phyloP scores from a whole-genome alignment of 64 coral and sea anemone genomes.

The Stichodactyla helianthus region DNA sequence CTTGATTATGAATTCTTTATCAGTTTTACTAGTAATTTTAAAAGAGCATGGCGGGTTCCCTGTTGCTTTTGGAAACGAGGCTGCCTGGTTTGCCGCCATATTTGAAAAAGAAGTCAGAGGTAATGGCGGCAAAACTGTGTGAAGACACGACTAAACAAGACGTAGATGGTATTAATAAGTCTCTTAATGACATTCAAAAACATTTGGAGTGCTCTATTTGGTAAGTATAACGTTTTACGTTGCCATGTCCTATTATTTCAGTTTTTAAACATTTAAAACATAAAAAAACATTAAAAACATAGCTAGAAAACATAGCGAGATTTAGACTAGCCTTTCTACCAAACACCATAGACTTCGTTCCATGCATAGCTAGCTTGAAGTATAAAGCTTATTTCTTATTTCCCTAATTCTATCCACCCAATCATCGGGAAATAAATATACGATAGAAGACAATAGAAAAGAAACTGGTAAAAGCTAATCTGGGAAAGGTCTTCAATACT shows the following conservation, averaged over 20 bases:
- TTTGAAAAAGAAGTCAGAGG: neutral
- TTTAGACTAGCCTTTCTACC: too few species aligned
- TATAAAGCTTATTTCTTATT: too few species aligned
- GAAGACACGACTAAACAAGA: neutral
- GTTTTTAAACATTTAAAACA: too few species aligned
- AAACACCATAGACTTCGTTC: too few species aligned
- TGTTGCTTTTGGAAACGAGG: neutral
- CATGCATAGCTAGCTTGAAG: too few species aligned
- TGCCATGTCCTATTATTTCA: neutral
- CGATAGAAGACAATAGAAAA: too few species aligned
- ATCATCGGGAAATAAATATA: too few species aligned
- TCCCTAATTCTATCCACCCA: too few species aligned
- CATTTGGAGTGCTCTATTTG: constrained; percentile 7
- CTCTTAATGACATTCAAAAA: neutral
- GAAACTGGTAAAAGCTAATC: too few species aligned
- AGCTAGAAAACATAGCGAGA: too few species aligned
- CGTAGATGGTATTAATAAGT: neutral
- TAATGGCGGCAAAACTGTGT: neutral
- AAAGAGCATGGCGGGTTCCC: neutral
- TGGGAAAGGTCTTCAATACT: too few species aligned
- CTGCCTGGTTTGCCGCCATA: constrained; percentile 6
- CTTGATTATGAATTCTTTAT: neutral
- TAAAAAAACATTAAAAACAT: too few species aligned
- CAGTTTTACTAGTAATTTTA: neutral
- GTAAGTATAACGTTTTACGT: neutral